Conservation (phyloP, 2,113 vertebrate species). For the Spermophilus dauricus region DNA sequence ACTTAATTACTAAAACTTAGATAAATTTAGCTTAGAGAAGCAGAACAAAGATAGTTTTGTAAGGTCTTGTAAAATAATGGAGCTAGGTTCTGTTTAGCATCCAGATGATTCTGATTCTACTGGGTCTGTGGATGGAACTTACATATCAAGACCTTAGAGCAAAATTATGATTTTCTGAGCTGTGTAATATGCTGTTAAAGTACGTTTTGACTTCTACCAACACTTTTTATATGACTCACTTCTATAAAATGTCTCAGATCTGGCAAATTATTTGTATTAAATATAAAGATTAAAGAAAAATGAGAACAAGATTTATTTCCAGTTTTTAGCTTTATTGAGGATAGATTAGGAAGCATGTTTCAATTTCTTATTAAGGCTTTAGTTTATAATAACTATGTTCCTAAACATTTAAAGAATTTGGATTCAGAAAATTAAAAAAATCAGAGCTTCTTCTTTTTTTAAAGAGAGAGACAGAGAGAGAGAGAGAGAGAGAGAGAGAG, state of each 20-base stretch:
- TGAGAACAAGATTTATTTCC: conserved; percentile 16
- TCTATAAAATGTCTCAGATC: conserved; percentile 23
- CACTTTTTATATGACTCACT: conserved; percentile 12
- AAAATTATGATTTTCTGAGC: background rate
- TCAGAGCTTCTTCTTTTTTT: no score
- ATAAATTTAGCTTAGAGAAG: conserved; percentile 32
- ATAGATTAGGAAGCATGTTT: conserved; percentile 48
- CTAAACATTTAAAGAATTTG: conserved; percentile 34
- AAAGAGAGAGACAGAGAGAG: no score
- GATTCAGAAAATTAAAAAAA: conserved; percentile 21
- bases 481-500: no score
- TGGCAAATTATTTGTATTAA: conserved; percentile 63
- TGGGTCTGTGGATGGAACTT: background rate
- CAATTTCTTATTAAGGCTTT: conserved; percentile 46
- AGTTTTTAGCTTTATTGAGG: conserved; percentile 35
- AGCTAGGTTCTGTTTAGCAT: background rate
- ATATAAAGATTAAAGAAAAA: conserved; percentile 12
- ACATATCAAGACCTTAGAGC: conserved; percentile 5
- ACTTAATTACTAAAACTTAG: conserved; percentile 33
- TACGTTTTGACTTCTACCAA: background rate
- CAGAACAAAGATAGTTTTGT: background rate
- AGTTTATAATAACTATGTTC: background rate
- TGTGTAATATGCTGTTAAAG: background rate
- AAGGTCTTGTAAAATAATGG: conserved; percentile 24
- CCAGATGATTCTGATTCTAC: background rate